A percentile compares a stretch with the other conserved stretches of the same genome.
These are phyloP conservation scores for Prenolepis imparis DNA, from an alignment of 2,888 invertebrate species.

Conservation along the genomic window DNA sequence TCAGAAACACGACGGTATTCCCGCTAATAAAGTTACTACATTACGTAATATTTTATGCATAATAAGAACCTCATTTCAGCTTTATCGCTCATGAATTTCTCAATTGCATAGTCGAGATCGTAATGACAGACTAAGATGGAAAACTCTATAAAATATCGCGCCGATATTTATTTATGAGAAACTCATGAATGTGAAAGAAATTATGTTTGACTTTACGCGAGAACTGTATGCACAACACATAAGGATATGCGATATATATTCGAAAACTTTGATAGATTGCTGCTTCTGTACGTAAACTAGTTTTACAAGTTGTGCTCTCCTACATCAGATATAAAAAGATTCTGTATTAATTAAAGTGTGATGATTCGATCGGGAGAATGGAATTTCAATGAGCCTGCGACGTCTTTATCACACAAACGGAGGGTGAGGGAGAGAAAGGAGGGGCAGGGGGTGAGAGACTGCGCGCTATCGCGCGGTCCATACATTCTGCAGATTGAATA, in stretches of 20 bases:
- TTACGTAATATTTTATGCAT: constrained; percentile 26
- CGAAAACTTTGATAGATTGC: background rate
- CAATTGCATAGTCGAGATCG: constrained; percentile 13
- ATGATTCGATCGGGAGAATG: background rate
- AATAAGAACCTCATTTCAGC: constrained; percentile 16
- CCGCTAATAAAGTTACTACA: background rate
- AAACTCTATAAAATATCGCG: background rate
- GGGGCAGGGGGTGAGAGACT: background rate
- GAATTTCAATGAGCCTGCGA: constrained; percentile 29
- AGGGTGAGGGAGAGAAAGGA: background rate
- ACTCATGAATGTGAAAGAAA: background rate
- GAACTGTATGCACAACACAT: background rate
- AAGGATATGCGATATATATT: background rate
- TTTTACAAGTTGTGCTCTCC: background rate
- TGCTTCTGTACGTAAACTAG: background rate
- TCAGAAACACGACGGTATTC: background rate
- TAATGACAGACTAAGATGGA: background rate
- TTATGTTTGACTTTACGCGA: background rate
- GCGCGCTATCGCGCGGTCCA: constrained; percentile 39
- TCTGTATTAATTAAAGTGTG: constrained; percentile 25
- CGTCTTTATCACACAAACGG: constrained; percentile 43
- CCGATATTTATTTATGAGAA: background rate
- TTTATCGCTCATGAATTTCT: constrained; percentile 45
- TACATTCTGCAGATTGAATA: constrained; percentile 40
- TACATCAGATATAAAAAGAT: background rate